Percentiles rank a stretch among this genome's conserved stretches.
phyloP scores from a whole-genome alignment of 2,888 invertebrate species.

The Blastobasis adustella region DNA sequence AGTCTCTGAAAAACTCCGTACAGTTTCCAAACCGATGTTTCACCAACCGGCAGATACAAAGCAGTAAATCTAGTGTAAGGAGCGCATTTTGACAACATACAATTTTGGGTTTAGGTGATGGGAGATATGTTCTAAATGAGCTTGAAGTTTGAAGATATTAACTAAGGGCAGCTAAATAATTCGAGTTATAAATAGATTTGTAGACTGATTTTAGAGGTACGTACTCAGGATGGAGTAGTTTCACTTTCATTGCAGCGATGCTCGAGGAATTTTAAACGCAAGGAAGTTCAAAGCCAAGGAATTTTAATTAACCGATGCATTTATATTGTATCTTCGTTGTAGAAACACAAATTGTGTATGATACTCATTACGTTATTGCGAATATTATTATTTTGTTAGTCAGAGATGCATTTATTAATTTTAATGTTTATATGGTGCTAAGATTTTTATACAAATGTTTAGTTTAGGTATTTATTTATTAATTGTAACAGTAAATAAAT shows the following conservation, averaged over 20 bases:
- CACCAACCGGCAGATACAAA: constrained; percentile 38
- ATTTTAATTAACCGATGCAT: neutral
- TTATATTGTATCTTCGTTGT: neutral
- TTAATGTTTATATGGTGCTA: constrained; percentile 50
- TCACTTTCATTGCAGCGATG: neutral
- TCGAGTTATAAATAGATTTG: no score
- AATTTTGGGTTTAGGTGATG: no score
- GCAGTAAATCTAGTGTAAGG: constrained; percentile 13
- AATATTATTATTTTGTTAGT: constrained; percentile 27
- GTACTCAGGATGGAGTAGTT: neutral
- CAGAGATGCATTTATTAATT: constrained; percentile 63
- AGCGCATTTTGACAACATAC: neutral
- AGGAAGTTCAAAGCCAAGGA: neutral
- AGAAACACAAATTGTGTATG: constrained; percentile 19
- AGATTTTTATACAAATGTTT: constrained; percentile 12
- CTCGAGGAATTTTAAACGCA: neutral
- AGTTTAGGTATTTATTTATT: neutral
- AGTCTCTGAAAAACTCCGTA: constrained; percentile 84
- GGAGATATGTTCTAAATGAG: no score
- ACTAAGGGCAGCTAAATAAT: no score
- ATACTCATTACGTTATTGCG: constrained; percentile 48
- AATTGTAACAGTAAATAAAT: no score
- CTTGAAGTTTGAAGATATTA: no score
- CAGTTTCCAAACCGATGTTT: constrained; percentile 67
- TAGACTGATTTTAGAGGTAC: no score